Evolutionary conservation across 2,888 invertebrate genomes (phyloP), one percentile per base, ranked within the genome.

Genomic region (Ectemnius cavifrons): DNA sequence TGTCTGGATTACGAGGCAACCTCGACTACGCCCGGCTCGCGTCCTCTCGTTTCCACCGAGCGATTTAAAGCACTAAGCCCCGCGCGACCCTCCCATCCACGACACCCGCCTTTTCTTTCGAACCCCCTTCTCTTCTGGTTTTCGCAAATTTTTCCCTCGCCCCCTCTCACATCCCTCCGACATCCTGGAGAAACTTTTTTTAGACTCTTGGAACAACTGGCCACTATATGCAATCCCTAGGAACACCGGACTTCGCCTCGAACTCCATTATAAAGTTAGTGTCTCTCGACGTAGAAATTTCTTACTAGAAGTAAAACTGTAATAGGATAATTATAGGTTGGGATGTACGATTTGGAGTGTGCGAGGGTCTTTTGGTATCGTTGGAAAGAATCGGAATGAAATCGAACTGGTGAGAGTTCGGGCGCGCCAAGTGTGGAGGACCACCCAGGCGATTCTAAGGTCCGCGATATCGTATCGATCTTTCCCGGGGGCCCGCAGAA

Each of bases 1-100:
- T 84, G 86, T 86, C 86, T 87, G 83, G 85, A 88, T 88, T 86
- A 86, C 85, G 77, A 77, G 76, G 81, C 79, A 73, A 81, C 79
- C 77, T 62, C 63, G 80, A 71, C 74, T 62, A 68, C 71, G 75
- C 80, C 70, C 46, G 28, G 68, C 65, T 76, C 75, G 58, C 67
- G 67, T 82, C 62, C 71, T 73, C 75, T 75, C 73, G 57, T 52
- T 73, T 65, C 60, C 68, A 69, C 57, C 64, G 63, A 66, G 60
- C 77, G 75, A 79, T 79, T 79, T 79, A 78, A 79, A 76, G 75
- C 37, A 37, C 37, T 37, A 37, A 37, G 37, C 72, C 75, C 74
- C 71, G 71, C 72, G 63, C 66, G 37, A 37, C 37, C 37, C 37
- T 37, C 37, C 11, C 23, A 2, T 8, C 37, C 37, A 37, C 37